Base-by-base conservation (phyloP, 2,888 invertebrate species). In the Caenorhabditis doughertyi region DNA sequence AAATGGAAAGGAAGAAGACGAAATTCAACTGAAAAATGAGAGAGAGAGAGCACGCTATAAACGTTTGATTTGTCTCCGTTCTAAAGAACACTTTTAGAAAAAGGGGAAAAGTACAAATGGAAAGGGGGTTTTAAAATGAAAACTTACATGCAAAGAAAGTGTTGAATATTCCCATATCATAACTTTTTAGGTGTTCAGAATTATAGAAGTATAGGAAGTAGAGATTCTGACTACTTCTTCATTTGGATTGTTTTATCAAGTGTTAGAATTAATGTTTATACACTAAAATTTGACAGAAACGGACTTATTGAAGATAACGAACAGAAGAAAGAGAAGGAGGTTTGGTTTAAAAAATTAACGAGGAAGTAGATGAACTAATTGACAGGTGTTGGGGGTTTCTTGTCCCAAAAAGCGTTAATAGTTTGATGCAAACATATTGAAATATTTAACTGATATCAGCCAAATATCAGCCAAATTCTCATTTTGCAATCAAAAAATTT, bases 141-240 rank as follows among this genome's bases (percentile, higher is more conserved):
- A 73, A 74, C 56, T 74, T 39, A 74, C 74, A 67, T 35, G 74
- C 47, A 47, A 74, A 74, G 21, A 76, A 60, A 9, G 67, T 51
- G 29, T 27, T n/a, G 58, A 67, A 67, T 13, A 76, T 51, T 25
- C 67, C 60, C 67, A 67, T 74, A 21, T 3, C 23, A n/a, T n/a
- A n/a, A n/a, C 27, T 23, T 25, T 25, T 55, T 16, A 49, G n/a
- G n/a, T n/a, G n/a, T n/a, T n/a, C n/a, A n/a, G n/a, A n/a, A n/a
- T n/a, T n/a, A n/a, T n/a, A n/a, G n/a, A n/a, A n/a, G n/a, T n/a
- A n/a, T n/a, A n/a, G n/a, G n/a, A n/a, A n/a, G n/a, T n/a, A n/a
- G n/a, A n/a, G n/a, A n/a, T n/a, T n/a, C n/a, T n/a, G n/a, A n/a
- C n/a, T n/a, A n/a, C n/a, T n/a, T n/a, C n/a, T n/a, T n/a, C n/a